These are phyloP conservation scores for Corvus cornix DNA, from an alignment of 2,113 vertebrate species.

Conservation along the genomic window DNA sequence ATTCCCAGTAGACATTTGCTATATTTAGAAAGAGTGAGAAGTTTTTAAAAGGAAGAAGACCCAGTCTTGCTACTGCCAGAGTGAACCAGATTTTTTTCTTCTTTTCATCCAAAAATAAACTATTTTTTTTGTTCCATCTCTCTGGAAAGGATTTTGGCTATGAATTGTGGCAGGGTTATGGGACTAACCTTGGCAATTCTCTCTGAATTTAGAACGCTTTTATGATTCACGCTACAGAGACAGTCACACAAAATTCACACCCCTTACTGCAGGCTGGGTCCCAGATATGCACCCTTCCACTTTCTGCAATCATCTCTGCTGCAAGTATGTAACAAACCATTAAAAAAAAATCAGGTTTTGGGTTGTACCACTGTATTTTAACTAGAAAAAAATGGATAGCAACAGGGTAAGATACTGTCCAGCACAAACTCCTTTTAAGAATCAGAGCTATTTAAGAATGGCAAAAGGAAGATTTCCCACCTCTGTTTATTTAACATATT, in stretches of 20 bases:
- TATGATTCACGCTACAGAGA: neutral
- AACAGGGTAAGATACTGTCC: neutral
- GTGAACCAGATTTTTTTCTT: neutral
- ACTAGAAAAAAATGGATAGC: neutral
- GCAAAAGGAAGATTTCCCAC: constrained; percentile 48
- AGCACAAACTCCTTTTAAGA: neutral
- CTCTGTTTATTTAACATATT: constrained; percentile 72
- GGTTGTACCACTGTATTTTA: neutral
- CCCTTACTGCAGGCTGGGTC: neutral
- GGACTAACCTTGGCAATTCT: neutral
- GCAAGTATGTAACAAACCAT: neutral
- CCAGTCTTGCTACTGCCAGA: neutral
- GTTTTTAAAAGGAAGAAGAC: neutral
- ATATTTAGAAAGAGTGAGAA: neutral
- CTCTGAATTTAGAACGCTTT: neutral
- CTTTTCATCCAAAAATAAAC: neutral
- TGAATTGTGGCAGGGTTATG: neutral
- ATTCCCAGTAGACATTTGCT: neutral
- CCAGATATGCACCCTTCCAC: neutral
- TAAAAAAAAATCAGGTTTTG: neutral
- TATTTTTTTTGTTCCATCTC: neutral
- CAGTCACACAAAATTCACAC: neutral
- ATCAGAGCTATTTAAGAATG: neutral
- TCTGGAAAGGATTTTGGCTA: neutral
- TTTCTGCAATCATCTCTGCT: neutral